Conservation (phyloP, 2,113 vertebrate genomes). For the Ivindomyrus marchei region DNA sequence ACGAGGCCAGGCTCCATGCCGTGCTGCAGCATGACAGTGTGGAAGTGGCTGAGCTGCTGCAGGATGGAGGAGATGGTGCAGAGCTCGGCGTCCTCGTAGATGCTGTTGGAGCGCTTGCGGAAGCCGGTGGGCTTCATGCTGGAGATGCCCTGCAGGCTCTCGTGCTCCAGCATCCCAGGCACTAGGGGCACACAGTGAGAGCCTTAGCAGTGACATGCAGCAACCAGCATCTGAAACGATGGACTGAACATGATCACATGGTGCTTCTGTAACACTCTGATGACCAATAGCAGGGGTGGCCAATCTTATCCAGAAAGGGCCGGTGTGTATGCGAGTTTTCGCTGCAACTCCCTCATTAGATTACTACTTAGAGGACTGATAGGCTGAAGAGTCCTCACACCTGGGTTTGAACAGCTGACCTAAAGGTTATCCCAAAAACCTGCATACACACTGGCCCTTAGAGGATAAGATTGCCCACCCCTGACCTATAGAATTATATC, state of each 20-base stretch:
- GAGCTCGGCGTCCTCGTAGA: slow-evolving; percentile 68
- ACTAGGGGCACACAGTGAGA: slow-evolving; percentile 54
- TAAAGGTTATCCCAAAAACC: too few relatives aligned
- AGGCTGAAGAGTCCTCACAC: too few relatives aligned
- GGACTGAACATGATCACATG: not conserved
- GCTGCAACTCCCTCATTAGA: too few relatives aligned
- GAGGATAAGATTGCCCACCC: too few relatives aligned
- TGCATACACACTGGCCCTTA: too few relatives aligned
- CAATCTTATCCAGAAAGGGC: too few relatives aligned
- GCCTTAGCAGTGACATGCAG: not conserved
- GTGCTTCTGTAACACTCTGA: not conserved
- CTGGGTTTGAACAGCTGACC: too few relatives aligned
- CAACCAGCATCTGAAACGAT: not conserved
- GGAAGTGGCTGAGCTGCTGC: slow-evolving; percentile 81
- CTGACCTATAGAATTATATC: not conserved
- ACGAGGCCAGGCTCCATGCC: slow-evolving; percentile 78
- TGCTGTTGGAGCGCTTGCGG: slow-evolving; percentile 85
- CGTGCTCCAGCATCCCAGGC: slow-evolving; percentile 87
- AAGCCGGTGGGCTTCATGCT: slow-evolving; percentile 90
- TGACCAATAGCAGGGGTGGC: not conserved
- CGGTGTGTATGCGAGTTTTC: too few relatives aligned
- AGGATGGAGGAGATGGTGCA: slow-evolving; percentile 83
- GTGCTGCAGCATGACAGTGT: slow-evolving; percentile 80
- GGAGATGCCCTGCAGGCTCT: slow-evolving; percentile 92
- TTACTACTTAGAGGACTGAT: too few relatives aligned